Base-by-base conservation (phyloP, 2,888 invertebrate genomes). In the Eupithecia centaureata region DNA sequence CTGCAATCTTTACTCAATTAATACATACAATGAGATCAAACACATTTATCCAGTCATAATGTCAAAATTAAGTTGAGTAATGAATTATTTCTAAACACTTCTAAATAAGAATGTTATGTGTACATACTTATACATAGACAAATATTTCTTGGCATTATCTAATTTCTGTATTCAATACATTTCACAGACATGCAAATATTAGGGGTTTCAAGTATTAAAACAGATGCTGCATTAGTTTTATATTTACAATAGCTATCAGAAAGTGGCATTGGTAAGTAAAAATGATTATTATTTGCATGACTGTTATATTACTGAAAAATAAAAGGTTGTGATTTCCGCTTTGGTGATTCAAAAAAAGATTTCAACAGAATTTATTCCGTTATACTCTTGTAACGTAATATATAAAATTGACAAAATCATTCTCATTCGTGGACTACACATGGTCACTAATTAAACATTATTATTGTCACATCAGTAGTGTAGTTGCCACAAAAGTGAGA, bases 21-120 rank as follows among this genome's bases (percentile, higher is more conserved):
- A 89, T 88, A 90, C 86, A 88, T 85, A 84, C 82, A 85, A 86
- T 92, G 91, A 92, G 91, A 92, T 91, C 91, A 91, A 86, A 86
- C 73, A 83, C 83, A 86, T 63, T 63, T 86, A 86, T 84, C 84
- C 86, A 88, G 86, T 86, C 84, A 81, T 68, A 82, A 81, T 82
- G 73, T 77, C 80, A 79, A 83, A 83, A 81, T 79, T 79, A 81
- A 82, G 78, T 80, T 81, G 79, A 80, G 80, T 75, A 78, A 81
- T 80, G 79, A 82, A 81, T 83, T 35, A 63, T 63, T n/a, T 82
- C 82, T 81, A 82, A 75, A 75, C 79, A 79, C 79, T 79, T 78
- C 79, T 78, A 81, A 78, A 66, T 64, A 61, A 70, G 63, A 30
- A 61, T 70, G 60, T 63, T 69, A 60, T 47, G 56, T 66, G 18